Evolutionary conservation across 1,140 invertebrate genomes (phyloP), one percentile per base, ranked within the genome.

Genomic region (Drosophila funebris): DNA sequence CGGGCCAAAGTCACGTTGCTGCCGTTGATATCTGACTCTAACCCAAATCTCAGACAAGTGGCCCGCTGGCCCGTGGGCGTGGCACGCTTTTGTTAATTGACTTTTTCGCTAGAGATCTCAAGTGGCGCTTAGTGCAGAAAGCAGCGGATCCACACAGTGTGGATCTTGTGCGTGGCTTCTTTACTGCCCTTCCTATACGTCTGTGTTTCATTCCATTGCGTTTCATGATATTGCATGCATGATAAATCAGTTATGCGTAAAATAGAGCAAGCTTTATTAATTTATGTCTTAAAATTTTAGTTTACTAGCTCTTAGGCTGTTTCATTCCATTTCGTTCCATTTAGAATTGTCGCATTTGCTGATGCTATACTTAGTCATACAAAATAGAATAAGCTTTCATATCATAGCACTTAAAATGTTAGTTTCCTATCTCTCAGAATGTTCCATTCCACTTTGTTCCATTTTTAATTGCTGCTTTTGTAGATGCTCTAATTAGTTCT

Each of bases 401-500:
- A 5, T 27, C 6, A 27, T 2, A 0, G 4, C 24, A 27, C 4
- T 4, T 27, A 0, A 4, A 39, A 16, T 16, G 13, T 14, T 0
- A 14, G 5, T 7, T 39, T 7, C 14, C 2, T 39, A 14, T 4
- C 37, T 39, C 36, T 14, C 14, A 2, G 0, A 6, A 7, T 6
- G 37, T 44, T 44, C 4, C 41, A 44, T 44, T 44, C 41, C 41
- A 44, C 22, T 39, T 39, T n/a, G 37, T 39, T 39, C 14, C 37
- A 13, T 4, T n/a, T 33, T 11, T 0, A 33, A 33, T 9, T 33
- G 1, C 31, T 33, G 11, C 8, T 0, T 33, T n/a, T 33, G 6
- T 33, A 24, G 22, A 24, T 24, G 22, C 22, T 22, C 2, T 22
- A 22, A 22, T n/a, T n/a, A n/a, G n/a, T n/a, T n/a, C n/a, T n/a